Evolutionary conservation across 2,113 vertebrate genomes (phyloP).

Genomic region (Neomonachus schauinslandi): DNA sequence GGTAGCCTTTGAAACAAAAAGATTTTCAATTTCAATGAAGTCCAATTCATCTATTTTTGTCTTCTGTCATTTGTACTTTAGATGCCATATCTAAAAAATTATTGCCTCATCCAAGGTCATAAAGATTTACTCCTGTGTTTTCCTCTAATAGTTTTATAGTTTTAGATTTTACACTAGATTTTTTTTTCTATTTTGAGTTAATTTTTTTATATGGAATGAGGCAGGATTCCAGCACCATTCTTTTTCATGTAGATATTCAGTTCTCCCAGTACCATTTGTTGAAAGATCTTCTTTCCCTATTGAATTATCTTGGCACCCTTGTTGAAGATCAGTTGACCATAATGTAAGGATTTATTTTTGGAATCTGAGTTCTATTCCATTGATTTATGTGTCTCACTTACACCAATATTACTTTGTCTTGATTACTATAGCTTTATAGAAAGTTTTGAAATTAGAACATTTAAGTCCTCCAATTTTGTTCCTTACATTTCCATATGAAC

Average conservation of each 20-base stretch:
- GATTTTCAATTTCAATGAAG: neutral
- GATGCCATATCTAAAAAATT: neutral
- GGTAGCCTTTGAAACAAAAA: neutral
- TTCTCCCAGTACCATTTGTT: neutral
- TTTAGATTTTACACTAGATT: constrained; percentile 11
- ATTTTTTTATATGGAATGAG: neutral
- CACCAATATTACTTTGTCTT: neutral
- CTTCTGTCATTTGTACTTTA: neutral
- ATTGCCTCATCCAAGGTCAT: neutral
- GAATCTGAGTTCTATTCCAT: neutral
- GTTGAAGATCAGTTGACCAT: neutral
- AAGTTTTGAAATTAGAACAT: neutral
- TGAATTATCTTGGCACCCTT: neutral
- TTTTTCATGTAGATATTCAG: neutral
- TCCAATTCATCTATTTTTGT: neutral
- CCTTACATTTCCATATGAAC: neutral
- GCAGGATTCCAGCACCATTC: neutral
- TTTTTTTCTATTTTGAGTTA: neutral
- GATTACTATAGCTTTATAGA: neutral
- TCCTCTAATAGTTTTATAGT: neutral
- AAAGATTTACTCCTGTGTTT: neutral
- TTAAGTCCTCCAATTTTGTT: neutral
- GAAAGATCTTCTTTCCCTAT: neutral
- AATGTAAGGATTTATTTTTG: neutral
- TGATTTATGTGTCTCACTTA: neutral